Evolutionary conservation across 64 coral and sea anemone species (phyloP), one percentile per base, ranked within the genome.

Genomic region (Montipora sp.): DNA sequence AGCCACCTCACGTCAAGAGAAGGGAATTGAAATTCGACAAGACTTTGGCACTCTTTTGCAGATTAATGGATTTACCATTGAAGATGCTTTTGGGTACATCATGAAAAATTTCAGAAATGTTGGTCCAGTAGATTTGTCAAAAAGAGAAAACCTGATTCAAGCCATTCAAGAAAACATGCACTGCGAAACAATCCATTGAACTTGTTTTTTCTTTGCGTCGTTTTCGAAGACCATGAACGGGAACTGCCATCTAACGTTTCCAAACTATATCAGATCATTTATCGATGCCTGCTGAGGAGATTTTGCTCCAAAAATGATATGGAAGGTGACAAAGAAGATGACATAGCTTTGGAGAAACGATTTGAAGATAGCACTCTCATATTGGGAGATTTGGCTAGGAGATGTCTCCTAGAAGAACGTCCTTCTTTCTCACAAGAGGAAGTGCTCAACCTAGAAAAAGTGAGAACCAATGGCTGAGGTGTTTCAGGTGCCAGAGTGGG

Each of bases 211-310:
- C 24, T 90, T 7, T 90, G 77, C 68, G 89, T 90, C 22, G 89
- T 90, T 58, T 90, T 79, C 81, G 89, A 90, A 48, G 89, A 81
- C 47, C 72, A 48, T 70, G 21, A 90, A 45, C 59, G 77, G 8
- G 50, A 90, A 71, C 78, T 90, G 4, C 89, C 89, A 19, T 65
- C 59, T 53, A 36, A 55, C 18, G 12, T 22, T 24, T 81, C 89
- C 4, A 59, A 90, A 22, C 77, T 90, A 1, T 90, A 90, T 73
- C 8, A 70, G 22, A 80, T 71, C 3, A 90, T 90, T 11, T 16
- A 67, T 43, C 13, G 3, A 51, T 84, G 57, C 24, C 65, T 66
- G 7, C 59, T 66, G 5, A 69, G 22, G 3, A 14, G 65, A 23
- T 15, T 18, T 65, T 84, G 81, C 45, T 21, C 57, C 7, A 84